Evolutionary conservation across 2,113 vertebrate species (phyloP).

Genomic region (Cinclus mexicanus): DNA sequence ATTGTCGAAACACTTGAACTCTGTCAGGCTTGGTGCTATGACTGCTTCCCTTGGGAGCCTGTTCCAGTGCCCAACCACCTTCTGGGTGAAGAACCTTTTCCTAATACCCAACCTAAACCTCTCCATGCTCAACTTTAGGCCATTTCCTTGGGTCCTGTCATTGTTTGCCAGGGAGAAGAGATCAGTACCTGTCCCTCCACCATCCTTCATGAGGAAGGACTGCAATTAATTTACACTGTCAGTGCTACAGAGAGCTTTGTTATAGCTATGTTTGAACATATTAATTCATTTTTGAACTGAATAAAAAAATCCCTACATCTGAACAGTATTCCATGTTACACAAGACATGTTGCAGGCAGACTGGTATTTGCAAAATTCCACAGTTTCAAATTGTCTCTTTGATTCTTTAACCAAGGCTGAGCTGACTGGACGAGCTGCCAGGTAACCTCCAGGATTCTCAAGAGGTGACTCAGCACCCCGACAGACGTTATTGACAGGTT

Average conservation of each 20-base stretch:
- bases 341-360: not conserved
- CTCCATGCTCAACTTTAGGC: not conserved
- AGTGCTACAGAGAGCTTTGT: not conserved
- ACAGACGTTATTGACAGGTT: not conserved
- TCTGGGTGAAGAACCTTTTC: not conserved
- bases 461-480: not conserved
- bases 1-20: not conserved
- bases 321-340: not conserved
- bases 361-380: not conserved
- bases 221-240: not conserved
- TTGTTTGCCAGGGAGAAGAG: not conserved
- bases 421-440: not conserved
- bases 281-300: not conserved
- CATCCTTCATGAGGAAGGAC: rapidly evolving
- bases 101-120: not conserved
- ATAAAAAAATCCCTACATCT: not conserved
- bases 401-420: not conserved
- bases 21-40: not conserved
- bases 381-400: no score
- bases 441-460: not conserved
- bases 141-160: rapidly evolving
- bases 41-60: not conserved
- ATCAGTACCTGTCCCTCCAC: not conserved
- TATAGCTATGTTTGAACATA: not conserved
- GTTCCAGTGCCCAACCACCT: not conserved